phyloP scores from a whole-genome alignment of 2,113 vertebrate species.

The Oryzias melastigma region DNA sequence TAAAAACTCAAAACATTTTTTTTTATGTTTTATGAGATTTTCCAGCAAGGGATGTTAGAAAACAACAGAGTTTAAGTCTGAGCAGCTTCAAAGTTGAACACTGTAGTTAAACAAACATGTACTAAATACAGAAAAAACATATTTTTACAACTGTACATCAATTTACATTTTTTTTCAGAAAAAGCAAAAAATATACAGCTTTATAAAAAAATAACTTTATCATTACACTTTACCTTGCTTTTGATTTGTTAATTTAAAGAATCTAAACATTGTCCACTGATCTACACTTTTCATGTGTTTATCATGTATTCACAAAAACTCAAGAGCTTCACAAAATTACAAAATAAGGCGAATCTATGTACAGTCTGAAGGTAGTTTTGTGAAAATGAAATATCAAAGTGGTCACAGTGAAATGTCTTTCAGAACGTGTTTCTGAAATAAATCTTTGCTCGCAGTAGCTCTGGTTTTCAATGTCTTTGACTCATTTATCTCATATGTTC shows the following conservation, averaged over 20 bases:
- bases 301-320: conserved; percentile 25
- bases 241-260: conserved; percentile 41
- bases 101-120: conserved; percentile 8
- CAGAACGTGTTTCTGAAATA: not conserved
- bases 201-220: not conserved
- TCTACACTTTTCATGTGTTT: conserved; percentile 15
- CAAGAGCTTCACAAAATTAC: conserved; percentile 32
- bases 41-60: not conserved
- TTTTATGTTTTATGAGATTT: conserved; percentile 20
- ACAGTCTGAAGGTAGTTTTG: conserved; percentile 19
- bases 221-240: conserved; percentile 1
- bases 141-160: conserved; percentile 12
- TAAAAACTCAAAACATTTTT: not conserved
- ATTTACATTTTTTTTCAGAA: not conserved
- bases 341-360: conserved; percentile 54
- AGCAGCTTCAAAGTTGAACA: conserved; percentile 40
- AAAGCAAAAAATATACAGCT: not conserved
- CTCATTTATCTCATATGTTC: not conserved
- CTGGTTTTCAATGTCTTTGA: conserved; percentile 9
- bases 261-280: conserved; percentile 29
- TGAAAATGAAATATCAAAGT: conserved; percentile 21
- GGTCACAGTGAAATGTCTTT: conserved; percentile 53
- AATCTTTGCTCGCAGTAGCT: conserved; percentile 42
- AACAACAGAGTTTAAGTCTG: conserved; percentile 9
- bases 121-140: conserved; percentile 11